phyloP scores from a whole-genome alignment of 2,888 invertebrate genomes.

The Pterobdella sp. region DNA sequence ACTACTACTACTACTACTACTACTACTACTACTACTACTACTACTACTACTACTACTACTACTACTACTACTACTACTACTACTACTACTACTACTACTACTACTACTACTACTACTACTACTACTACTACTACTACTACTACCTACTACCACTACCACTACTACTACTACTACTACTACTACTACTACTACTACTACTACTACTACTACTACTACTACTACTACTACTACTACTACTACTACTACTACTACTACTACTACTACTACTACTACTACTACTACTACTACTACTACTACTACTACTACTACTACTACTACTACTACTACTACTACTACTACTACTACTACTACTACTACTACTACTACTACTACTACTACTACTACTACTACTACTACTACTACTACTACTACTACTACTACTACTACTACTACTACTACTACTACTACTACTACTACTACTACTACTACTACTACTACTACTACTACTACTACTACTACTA shows the following conservation, averaged over 20 bases:
- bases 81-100: background rate
- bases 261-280: conserved; percentile 3
- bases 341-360: conserved; percentile 1
- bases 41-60: conserved; percentile 3
- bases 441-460: background rate
- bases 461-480: background rate
- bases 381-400: background rate
- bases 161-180: conserved; percentile 14
- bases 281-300: conserved; percentile 13
- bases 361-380: background rate
- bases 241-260: conserved; percentile 14
- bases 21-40: conserved; percentile 2
- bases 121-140: background rate
- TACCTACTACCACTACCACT: conserved; percentile 11
- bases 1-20: background rate
- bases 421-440: background rate
- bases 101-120: background rate
- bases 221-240: conserved; percentile 16
- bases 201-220: conserved; percentile 18
- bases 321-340: background rate
- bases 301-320: conserved; percentile 18
- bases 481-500: background rate
- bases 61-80: background rate
- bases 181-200: conserved; percentile 20
- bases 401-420: background rate